Evolutionary conservation across 2,888 invertebrate species (phyloP).

Genomic region (Drosophila kuntzei): DNA sequence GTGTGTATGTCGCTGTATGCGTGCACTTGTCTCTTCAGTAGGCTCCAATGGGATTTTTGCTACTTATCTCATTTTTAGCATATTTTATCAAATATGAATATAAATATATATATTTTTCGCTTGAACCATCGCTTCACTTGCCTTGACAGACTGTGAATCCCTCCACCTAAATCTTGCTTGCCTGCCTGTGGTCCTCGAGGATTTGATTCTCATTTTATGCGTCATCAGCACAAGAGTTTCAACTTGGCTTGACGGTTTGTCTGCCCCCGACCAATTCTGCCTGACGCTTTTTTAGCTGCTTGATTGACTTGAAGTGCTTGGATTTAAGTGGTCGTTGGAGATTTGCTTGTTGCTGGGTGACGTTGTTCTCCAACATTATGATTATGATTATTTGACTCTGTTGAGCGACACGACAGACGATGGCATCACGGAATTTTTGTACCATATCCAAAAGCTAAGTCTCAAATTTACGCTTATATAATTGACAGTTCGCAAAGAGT

Average conservation of each 20-base stretch:
- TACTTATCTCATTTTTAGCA: constrained; percentile 81
- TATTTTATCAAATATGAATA: constrained; percentile 79
- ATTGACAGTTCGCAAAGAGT: constrained; percentile 42
- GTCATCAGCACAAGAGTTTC: constrained; percentile 48
- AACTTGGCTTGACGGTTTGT: constrained; percentile 32
- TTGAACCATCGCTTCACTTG: constrained; percentile 22
- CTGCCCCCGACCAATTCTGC: constrained; percentile 14
- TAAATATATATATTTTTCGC: constrained; percentile 33
- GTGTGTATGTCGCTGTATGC: constrained; percentile 25
- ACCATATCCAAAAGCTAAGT: constrained; percentile 21
- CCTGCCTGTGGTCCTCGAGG: constrained; percentile 54
- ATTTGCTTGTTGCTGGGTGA: constrained; percentile 45
- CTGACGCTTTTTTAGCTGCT: constrained; percentile 67
- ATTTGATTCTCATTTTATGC: constrained; percentile 64
- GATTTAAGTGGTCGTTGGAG: constrained; percentile 71
- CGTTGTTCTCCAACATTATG: constrained; percentile 43
- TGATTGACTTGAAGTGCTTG: constrained; percentile 73
- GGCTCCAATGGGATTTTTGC: constrained; percentile 76
- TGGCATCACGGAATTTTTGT: constrained; percentile 32
- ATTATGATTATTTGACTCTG: constrained; percentile 63
- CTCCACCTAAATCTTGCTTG: neutral
- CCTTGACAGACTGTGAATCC: constrained; percentile 17
- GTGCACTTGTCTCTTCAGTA: constrained; percentile 57
- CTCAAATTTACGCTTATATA: constrained; percentile 37
- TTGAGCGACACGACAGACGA: constrained; percentile 32